phyloP scores from a whole-genome alignment of 2,797 vertebrate genomes.

The Coregonus suidteri region DNA sequence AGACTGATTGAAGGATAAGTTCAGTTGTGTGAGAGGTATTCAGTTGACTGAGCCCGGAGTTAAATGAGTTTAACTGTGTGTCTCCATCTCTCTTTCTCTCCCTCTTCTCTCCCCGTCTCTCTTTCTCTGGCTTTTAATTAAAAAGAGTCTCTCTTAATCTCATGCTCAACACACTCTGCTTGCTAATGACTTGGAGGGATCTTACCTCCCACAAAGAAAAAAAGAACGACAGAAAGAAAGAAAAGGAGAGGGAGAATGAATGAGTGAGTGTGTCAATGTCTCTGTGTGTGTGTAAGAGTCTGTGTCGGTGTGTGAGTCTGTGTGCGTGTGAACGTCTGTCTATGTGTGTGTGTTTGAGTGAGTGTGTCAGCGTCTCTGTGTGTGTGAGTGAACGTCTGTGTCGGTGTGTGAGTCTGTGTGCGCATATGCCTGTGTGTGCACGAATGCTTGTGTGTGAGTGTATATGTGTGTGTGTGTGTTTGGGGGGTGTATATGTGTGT shows the following conservation, averaged over 20 bases:
- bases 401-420: neutral
- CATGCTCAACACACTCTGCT: constrained; percentile 26
- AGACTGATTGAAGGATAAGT: constrained; percentile 6
- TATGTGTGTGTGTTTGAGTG: constrained; percentile 7
- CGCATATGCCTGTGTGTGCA: neutral
- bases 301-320: neutral
- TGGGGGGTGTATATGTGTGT: constrained; percentile 7
- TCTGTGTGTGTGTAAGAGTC: neutral
- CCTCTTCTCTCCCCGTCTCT: neutral
- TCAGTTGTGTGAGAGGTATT: constrained; percentile 11
- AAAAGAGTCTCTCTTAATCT: constrained; percentile 48
- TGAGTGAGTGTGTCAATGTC: neutral
- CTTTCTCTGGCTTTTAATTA: constrained; percentile 54
- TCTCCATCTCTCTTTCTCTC: constrained; percentile 5
- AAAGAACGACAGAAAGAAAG: constrained; percentile 15
- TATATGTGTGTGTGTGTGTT: constrained; percentile 6
- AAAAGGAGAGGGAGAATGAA: constrained; percentile 13
- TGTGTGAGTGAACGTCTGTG: constrained; percentile 8
- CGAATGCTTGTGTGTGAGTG: neutral
- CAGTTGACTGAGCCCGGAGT: neutral
- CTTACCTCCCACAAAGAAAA: constrained; percentile 50
- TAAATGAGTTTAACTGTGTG: constrained; percentile 19
- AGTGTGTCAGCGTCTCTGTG: constrained; percentile 6
- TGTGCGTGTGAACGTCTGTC: constrained; percentile 28
- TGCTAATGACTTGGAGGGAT: constrained; percentile 54